phyloP scores from a whole-genome alignment of 2,113 vertebrate genomes.

The Dasyornis broadbenti region DNA sequence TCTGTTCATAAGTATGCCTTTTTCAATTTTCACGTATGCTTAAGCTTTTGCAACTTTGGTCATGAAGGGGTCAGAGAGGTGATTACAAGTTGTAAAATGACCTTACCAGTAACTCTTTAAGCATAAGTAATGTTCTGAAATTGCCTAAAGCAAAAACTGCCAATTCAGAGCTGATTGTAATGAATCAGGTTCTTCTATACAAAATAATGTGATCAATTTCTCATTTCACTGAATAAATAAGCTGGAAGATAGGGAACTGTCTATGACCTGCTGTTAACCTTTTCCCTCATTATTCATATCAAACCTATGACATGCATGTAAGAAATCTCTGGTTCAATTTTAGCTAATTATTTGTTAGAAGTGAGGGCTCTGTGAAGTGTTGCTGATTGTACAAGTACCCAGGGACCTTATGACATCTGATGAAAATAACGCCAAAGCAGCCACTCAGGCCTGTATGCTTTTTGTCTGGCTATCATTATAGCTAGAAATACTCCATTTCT shows the following conservation, averaged over 20 bases:
- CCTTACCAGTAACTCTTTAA: constrained; percentile 85
- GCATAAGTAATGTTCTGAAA: constrained; percentile 90
- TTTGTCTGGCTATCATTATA: constrained; percentile 61
- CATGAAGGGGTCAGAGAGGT: constrained; percentile 84
- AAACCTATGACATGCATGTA: constrained; percentile 78
- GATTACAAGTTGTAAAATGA: constrained; percentile 93
- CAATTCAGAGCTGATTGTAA: constrained; percentile 97
- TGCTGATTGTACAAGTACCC: constrained; percentile 79
- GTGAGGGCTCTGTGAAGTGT: constrained; percentile 78
- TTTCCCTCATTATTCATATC: constrained; percentile 92
- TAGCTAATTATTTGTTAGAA: constrained; percentile 89
- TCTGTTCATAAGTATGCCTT: neutral
- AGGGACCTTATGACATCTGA: constrained; percentile 76
- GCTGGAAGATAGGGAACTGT: constrained; percentile 85
- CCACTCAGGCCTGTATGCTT: constrained; percentile 36
- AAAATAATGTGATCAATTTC: constrained; percentile 99
- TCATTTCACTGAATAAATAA: constrained; percentile 99
- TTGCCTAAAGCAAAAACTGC: constrained; percentile 89
- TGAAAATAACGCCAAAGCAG: constrained; percentile 62
- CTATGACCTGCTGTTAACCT: constrained; percentile 91
- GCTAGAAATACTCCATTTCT: neutral
- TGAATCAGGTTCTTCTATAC: constrained; percentile 94
- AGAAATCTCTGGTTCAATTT: constrained; percentile 84
- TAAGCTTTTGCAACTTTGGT: constrained; percentile 65
- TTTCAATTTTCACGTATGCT: neutral